A percentile compares a stretch with the other conserved stretches of the same genome.
These are phyloP conservation scores for Apamea monoglypha DNA, from an alignment of 2,888 invertebrate genomes.

Conservation along the genomic window DNA sequence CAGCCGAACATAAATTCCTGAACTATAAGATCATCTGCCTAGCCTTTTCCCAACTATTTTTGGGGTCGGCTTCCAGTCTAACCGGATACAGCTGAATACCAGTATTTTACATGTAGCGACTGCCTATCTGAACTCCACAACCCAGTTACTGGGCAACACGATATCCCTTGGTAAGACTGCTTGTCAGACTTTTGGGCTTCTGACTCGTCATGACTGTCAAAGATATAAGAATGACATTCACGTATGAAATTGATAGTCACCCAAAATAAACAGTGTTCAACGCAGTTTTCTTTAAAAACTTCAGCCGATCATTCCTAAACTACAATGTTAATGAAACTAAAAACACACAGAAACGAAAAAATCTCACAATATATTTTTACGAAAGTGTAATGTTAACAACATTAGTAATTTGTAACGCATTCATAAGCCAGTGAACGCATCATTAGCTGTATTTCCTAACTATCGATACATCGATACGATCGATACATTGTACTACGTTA, in stretches of 20 bases:
- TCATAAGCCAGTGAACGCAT: constrained; percentile 56
- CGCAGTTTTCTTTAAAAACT: neutral
- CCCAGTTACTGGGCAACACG: neutral
- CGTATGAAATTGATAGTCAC: neutral
- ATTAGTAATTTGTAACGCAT: constrained; percentile 51
- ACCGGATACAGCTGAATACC: neutral
- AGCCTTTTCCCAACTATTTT: neutral
- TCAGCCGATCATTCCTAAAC: neutral
- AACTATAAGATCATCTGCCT: neutral
- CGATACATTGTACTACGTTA: constrained; percentile 26
- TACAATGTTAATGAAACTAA: constrained; percentile 6
- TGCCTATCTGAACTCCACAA: neutral
- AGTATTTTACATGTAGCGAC: neutral
- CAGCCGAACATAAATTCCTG: neutral
- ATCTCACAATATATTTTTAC: constrained; percentile 21
- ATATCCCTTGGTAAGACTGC: neutral
- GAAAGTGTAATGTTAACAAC: constrained; percentile 34
- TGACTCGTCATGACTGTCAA: neutral
- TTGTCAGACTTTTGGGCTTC: neutral
- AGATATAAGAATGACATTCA: neutral
- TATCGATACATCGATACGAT: constrained; percentile 27
- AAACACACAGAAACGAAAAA: constrained; percentile 5
- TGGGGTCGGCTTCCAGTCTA: neutral
- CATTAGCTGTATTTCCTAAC: constrained; percentile 56
- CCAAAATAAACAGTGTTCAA: neutral